These are phyloP conservation scores for Aethes cnicana DNA, from an alignment of 2,888 invertebrate genomes.

Conservation along the genomic window DNA sequence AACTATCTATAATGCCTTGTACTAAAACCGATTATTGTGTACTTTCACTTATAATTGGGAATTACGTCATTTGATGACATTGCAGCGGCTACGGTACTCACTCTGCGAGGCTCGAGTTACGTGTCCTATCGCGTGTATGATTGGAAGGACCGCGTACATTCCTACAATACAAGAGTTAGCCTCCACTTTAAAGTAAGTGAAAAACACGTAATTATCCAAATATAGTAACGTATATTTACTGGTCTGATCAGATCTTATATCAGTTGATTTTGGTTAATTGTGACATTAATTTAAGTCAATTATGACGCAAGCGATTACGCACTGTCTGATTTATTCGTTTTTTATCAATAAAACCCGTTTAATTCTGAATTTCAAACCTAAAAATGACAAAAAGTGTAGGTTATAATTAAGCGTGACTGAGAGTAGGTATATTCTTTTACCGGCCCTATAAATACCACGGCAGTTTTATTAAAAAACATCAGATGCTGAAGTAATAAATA, in stretches of 20 bases:
- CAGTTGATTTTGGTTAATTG: slow-evolving; percentile 1
- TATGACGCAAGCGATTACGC: slow-evolving; percentile 10
- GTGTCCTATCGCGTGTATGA: slow-evolving; percentile 96
- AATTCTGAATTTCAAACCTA: no score
- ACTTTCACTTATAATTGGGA: slow-evolving; percentile 30
- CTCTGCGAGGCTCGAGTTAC: slow-evolving; percentile 94
- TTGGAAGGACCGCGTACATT: slow-evolving; percentile 95
- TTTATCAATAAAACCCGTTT: no score
- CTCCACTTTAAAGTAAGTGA: slow-evolving; percentile 90
- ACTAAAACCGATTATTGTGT: slow-evolving; percentile 24
- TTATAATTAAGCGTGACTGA: no score
- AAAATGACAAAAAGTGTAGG: no score
- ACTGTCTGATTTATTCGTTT: not conserved
- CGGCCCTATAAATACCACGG: no score
- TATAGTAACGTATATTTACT: slow-evolving; percentile 1
- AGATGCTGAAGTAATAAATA: no score
- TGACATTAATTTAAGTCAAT: slow-evolving; percentile 7
- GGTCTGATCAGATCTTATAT: not conserved
- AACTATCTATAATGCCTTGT: slow-evolving; percentile 16
- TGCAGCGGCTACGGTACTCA: slow-evolving; percentile 92
- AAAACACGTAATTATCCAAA: not conserved
- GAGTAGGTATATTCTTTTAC: no score
- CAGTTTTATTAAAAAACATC: no score
- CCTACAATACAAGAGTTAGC: slow-evolving; percentile 92
- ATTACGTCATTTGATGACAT: slow-evolving; percentile 27